phyloP scores from a whole-genome alignment of 2,113 vertebrate species.

The Sturnira hondurensis region DNA sequence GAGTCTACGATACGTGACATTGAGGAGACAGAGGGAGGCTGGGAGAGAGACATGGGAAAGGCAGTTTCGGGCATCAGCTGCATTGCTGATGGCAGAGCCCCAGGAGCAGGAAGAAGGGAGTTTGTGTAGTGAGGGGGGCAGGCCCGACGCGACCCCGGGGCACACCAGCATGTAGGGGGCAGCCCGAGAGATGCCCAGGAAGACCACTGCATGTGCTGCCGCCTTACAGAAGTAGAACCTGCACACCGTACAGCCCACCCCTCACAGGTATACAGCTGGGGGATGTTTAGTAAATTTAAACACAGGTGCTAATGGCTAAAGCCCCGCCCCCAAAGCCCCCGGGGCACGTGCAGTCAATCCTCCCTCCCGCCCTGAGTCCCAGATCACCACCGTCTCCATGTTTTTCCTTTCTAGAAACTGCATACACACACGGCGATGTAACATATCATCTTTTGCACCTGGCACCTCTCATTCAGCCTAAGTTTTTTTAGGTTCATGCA shows the following conservation, averaged over 20 bases:
- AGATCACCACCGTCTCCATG: not conserved
- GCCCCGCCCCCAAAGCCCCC: not conserved
- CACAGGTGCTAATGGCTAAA: not conserved
- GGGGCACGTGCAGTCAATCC: not conserved
- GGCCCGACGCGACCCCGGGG: not conserved
- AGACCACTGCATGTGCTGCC: fast-evolving
- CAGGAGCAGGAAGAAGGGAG: not conserved
- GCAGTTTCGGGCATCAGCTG: not conserved
- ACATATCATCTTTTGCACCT: not conserved
- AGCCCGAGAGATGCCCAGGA: not conserved
- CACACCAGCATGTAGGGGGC: not conserved
- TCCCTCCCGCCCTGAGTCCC: not conserved
- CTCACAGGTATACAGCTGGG: fast-evolving
- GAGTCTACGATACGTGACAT: not conserved
- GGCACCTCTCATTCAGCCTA: not conserved
- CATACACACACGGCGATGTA: not conserved
- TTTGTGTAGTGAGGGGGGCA: not conserved
- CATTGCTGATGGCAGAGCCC: not conserved
- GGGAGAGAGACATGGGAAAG: not conserved
- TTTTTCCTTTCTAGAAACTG: not conserved
- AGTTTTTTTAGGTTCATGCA: not conserved
- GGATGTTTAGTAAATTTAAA: not conserved
- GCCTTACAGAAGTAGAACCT: not conserved
- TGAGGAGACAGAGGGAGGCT: not conserved
- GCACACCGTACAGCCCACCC: fast-evolving